These are phyloP conservation scores for Proterorhinus semilunaris DNA, from an alignment of 2,113 vertebrate genomes.

Conservation along the genomic window DNA sequence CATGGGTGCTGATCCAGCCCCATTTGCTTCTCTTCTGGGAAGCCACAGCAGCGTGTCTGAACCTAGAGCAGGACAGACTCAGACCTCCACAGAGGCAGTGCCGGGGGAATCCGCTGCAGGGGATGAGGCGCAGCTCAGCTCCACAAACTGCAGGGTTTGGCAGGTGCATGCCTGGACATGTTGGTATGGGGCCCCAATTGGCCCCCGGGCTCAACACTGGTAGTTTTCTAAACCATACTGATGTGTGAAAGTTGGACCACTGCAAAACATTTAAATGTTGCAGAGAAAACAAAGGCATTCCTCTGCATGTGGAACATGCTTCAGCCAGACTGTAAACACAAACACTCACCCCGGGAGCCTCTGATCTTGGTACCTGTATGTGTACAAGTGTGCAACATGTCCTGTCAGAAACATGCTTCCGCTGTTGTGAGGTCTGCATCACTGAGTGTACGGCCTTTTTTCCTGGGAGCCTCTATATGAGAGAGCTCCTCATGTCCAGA, in stretches of 20 bases:
- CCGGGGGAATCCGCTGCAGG: conserved; percentile 75
- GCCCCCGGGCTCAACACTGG: conserved; percentile 48
- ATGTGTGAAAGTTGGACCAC: conserved; percentile 61
- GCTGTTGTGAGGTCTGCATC: conserved; percentile 36
- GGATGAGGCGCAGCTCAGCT: conserved; percentile 51
- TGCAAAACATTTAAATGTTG: conserved; percentile 65
- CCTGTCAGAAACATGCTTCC: conserved; percentile 17
- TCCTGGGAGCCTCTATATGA: conserved; percentile 43
- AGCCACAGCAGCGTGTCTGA: conserved; percentile 69
- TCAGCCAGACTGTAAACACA: conserved; percentile 28
- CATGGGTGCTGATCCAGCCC: conserved; percentile 59
- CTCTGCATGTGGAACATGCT: conserved; percentile 52
- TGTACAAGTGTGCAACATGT: neutral
- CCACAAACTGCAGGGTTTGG: conserved; percentile 64
- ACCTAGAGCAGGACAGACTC: conserved; percentile 58
- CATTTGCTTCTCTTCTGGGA: conserved; percentile 64
- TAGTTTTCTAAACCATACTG: conserved; percentile 56
- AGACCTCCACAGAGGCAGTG: conserved; percentile 64
- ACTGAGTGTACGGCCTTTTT: conserved; percentile 32
- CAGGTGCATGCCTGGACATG: conserved; percentile 75
- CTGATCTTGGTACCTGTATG: neutral
- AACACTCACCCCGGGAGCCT: neutral
- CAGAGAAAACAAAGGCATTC: conserved; percentile 68
- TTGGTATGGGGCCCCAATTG: conserved; percentile 65
- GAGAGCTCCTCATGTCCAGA: conserved; percentile 42